Evolutionary conservation across 2,888 invertebrate species (phyloP).

Genomic region (Dicycla oo): DNA sequence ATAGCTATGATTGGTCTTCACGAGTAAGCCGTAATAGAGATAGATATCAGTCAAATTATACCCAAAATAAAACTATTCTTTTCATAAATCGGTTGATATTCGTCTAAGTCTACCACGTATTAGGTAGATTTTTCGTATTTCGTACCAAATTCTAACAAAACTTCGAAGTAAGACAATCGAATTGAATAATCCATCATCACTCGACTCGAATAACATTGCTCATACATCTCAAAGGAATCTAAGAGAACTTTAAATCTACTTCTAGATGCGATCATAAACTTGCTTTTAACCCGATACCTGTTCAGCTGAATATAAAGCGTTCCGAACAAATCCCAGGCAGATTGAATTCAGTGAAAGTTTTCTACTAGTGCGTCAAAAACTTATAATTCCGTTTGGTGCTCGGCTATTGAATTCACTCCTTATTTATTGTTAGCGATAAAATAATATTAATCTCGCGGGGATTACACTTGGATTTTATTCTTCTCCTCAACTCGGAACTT

Average conservation of each 20-base stretch:
- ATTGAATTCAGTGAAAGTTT: conserved; percentile 87
- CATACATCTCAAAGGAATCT: conserved; percentile 45
- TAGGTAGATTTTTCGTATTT: conserved; percentile 36
- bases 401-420: conserved; percentile 88
- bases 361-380: conserved; percentile 87
- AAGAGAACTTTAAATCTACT: conserved; percentile 58
- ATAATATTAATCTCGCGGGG: conserved; percentile 90
- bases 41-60: conserved; percentile 6
- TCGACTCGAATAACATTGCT: conserved; percentile 41
- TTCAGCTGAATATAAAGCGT: conserved; percentile 73
- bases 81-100: conserved; percentile 24
- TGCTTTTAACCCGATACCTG: conserved; percentile 58
- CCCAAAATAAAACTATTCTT: conserved; percentile 5
- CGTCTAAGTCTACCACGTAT: conserved; percentile 7
- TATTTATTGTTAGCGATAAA: conserved; percentile 90
- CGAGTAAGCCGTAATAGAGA: conserved; percentile 12
- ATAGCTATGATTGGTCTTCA: conserved; percentile 18
- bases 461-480: conserved; percentile 88
- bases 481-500: conserved; percentile 84
- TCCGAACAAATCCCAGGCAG: conserved; percentile 84
- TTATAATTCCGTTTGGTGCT: conserved; percentile 84
- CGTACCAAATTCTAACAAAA: conserved; percentile 18
- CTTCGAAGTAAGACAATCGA: conserved; percentile 30
- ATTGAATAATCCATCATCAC: conserved; percentile 49
- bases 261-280: conserved; percentile 59